phyloP scores from a whole-genome alignment of 2,113 vertebrate species.

The Mobula birostris region DNA sequence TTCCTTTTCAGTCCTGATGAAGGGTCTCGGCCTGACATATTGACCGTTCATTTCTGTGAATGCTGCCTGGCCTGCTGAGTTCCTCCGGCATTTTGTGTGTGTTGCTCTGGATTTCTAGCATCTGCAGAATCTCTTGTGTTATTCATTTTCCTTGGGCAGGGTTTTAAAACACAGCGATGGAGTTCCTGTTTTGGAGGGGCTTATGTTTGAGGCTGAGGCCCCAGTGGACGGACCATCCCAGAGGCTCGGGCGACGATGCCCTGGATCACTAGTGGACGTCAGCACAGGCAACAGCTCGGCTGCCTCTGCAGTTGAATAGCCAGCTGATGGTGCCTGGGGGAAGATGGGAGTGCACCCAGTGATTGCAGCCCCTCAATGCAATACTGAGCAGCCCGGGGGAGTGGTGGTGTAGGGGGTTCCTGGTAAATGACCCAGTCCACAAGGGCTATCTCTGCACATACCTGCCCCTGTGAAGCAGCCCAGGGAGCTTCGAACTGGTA shows the following conservation, averaged over 20 bases:
- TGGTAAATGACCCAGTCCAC: background rate
- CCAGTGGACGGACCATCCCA: background rate
- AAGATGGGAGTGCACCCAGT: background rate
- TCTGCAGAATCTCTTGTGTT: background rate
- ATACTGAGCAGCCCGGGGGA: background rate
- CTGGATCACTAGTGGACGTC: no score
- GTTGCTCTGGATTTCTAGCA: no score
- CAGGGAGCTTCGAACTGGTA: background rate
- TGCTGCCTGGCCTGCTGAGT: no score
- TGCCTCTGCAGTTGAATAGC: background rate
- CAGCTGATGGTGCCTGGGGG: background rate
- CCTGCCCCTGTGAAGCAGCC: background rate
- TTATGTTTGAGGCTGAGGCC: background rate
- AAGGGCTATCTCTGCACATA: background rate
- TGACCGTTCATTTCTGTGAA: no score
- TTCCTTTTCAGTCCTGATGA: no score
- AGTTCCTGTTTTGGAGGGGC: background rate
- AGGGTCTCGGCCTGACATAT: no score
- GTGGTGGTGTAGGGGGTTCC: background rate
- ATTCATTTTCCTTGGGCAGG: background rate
- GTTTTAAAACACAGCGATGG: background rate
- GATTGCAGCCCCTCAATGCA: background rate
- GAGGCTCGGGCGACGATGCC: background rate
- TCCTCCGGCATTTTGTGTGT: no score
- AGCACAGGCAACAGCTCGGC: no score